Base-by-base conservation (phyloP, 2,888 invertebrate genomes). In the Metalampra italica region DNA sequence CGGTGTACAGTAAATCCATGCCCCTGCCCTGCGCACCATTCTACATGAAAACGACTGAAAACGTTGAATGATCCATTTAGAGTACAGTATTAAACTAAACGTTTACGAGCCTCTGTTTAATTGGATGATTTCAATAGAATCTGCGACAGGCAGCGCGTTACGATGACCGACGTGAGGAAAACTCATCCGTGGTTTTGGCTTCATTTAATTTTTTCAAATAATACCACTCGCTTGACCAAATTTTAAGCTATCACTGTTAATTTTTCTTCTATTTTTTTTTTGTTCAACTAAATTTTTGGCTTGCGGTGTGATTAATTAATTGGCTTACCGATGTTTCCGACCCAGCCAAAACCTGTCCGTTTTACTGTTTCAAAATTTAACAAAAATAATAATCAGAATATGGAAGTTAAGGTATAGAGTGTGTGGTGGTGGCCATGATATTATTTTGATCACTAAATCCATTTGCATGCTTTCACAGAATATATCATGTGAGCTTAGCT, bases 291-390 rank as follows among this genome's bases (percentile, higher is more conserved):
- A 83, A 80, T 81, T 75, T 74, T 83, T 86, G 86, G 88, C 86
- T 87, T 87, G 83, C 82, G 88, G 86, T 88, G 86, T 84, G 78
- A 85, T 82, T 84, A 85, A 87, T 87, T 86, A 85, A 87, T 87
- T 86, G 86, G 87, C 86, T 86, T 83, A 62, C 65, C 66, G 66
- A 75, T 62, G 55, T 64, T 11, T 9, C 22, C 40, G 47, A 49
- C 43, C 46, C 54, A 66, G 61, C 63, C 67, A 59, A 70, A 77
- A 73, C 59, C 73, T 73, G 76, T 77, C 68, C 67, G 68, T 68
- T 71, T 36, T 67, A 60, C 64, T 74, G 57, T 81, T 68, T 85
- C 87, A 81, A 89, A 89, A 88, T 88, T 88, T 88, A 88, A 87
- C 85, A 71, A 75, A 22, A 3, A 3, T 22, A 22, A 65, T 66